Evolutionary conservation across 2,113 vertebrate species (phyloP), one percentile per base, ranked within the genome.

Genomic region (Myrmophylax atrothorax): DNA sequence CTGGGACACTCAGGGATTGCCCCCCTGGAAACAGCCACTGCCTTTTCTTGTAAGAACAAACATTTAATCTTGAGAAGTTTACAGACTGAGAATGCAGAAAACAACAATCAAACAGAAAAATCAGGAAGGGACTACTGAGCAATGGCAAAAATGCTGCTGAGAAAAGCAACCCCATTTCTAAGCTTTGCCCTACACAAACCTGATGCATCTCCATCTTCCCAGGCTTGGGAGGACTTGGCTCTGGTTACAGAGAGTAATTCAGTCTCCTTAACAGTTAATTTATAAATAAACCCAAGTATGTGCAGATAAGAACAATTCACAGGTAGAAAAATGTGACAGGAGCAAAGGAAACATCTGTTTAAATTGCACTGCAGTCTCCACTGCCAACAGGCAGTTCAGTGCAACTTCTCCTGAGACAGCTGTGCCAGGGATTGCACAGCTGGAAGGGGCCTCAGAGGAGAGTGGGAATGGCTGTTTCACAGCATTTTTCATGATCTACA

Each of bases 331-430:
- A 88, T 59, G 16, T 1, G 6, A 38, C 33, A 58, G 83, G 69
- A 83, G 53, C 79, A 88, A 90, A 83, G 63, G 80, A 89, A 80
- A 75, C 50, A 67, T 52, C 52, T 70, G 74, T 81, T 91, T 50
- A 87, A 93, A 89, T 67, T 62, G 73, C 59, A 81, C 46, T 89
- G 80, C 60, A 77, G 76, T 68, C 60, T 81, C 70, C 15, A 22
- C 80, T 91, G 86, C 91, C 89, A 95, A 86, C 55, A 91, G 76
- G 69, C 60, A 76, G n/a, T 11, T 85, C 44, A 90, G 55, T 49
- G 91, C 78, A 89, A 53, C 89, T 89, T 69, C 33, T 91, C 89
- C 68, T 2, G 5, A 89, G 59, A 77, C 81, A 86, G 46, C 73
- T 55, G 40, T 87, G 80, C 91, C 73, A 89, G 70, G 59, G 77